Percentiles rank a stretch among this genome's conserved stretches.
phyloP scores from a whole-genome alignment of 2,113 vertebrate species.

The Lates calcarifer region DNA sequence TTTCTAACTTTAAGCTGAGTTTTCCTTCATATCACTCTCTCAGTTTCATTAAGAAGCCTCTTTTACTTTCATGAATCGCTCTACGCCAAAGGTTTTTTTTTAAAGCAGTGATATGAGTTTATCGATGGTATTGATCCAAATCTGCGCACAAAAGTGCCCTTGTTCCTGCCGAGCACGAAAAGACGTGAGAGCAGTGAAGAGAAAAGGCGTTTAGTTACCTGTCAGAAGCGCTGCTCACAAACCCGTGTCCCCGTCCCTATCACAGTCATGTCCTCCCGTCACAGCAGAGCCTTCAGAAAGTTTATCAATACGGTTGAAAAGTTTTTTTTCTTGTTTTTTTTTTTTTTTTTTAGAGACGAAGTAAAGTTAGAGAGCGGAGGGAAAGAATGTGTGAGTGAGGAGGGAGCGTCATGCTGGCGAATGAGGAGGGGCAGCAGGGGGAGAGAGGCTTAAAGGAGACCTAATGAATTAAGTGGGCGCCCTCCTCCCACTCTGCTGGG shows the following conservation, averaged over 20 bases:
- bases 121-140: conserved; percentile 28
- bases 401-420: conserved; percentile 66
- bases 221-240: conserved; percentile 47
- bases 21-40: no score
- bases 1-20: not conserved
- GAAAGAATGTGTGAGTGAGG: conserved; percentile 41
- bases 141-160: conserved; percentile 37
- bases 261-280: conserved; percentile 36
- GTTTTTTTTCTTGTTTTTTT: not conserved
- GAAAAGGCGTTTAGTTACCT: conserved; percentile 55
- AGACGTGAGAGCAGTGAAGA: not conserved
- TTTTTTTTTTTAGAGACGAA: conserved; percentile 2
- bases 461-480: conserved; percentile 23
- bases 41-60: no score
- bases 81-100: no score
- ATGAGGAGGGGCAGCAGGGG: conserved; percentile 67
- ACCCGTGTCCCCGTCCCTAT: not conserved
- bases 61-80: no score
- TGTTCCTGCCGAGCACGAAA: conserved; percentile 21
- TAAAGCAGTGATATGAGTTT: not conserved
- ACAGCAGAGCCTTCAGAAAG: not conserved
- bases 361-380: conserved; percentile 27
- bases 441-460: conserved; percentile 60
- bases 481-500: not conserved
- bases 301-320: conserved; percentile 14